phyloP scores from a whole-genome alignment of 2,797 vertebrate species.

The Etheostoma perlongum region DNA sequence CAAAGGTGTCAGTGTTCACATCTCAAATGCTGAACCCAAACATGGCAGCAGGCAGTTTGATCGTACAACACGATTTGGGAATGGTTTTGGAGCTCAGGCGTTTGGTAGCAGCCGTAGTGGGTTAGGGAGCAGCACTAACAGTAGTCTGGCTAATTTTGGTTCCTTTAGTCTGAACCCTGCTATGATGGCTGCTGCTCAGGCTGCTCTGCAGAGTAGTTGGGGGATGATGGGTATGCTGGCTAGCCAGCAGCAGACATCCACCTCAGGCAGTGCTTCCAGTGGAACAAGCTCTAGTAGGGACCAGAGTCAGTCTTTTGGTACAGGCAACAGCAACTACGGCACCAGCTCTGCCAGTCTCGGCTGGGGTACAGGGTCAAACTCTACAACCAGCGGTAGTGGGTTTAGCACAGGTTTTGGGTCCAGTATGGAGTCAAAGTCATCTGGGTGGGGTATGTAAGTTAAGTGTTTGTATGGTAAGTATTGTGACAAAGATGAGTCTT shows the following conservation, averaged over 20 bases:
- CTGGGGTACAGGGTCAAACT: conserved; percentile 95
- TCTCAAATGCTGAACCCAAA: conserved; percentile 99
- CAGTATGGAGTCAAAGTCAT: conserved; percentile 98
- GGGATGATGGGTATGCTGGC: conserved; percentile 99
- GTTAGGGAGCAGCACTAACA: conserved; percentile 93
- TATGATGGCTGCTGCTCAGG: conserved; percentile 99
- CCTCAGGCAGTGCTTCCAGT: conserved; percentile 89
- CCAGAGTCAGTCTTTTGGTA: conserved; percentile 91
- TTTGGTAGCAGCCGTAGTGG: conserved; percentile 93
- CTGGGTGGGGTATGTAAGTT: conserved; percentile 98
- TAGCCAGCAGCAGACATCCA: conserved; percentile 94
- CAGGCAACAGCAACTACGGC: conserved; percentile 93
- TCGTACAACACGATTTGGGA: conserved; percentile 91
- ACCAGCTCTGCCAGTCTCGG: conserved; percentile 93
- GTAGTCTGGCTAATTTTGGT: conserved; percentile 91
- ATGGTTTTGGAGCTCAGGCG: conserved; percentile 95
- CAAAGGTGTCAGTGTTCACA: conserved; percentile 99
- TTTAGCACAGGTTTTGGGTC: conserved; percentile 98
- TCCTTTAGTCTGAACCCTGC: conserved; percentile 98
- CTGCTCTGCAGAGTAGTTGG: conserved; percentile 98
- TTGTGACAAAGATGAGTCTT: conserved; percentile 95
- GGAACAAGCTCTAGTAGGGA: conserved; percentile 93
- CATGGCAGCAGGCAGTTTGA: conserved; percentile 97
- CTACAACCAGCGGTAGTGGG: conserved; percentile 89
- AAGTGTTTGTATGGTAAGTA: conserved; percentile 89